phyloP scores from a whole-genome alignment of 1,140 invertebrate species.

The Trachymyrmex septentrionalis region DNA sequence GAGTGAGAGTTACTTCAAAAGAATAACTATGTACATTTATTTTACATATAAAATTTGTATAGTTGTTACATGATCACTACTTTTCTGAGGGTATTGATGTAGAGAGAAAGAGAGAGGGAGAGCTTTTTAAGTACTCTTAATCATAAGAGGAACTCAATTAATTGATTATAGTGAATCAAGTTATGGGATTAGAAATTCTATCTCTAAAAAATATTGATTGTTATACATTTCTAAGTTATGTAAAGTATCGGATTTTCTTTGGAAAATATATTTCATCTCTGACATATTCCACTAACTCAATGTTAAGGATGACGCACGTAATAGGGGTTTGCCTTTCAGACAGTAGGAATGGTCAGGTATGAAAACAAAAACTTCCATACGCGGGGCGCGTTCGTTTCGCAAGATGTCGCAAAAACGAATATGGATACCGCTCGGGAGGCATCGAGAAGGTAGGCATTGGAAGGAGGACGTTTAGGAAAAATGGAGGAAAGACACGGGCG shows the following conservation, averaged over 20 bases:
- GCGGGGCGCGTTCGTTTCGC: conserved; percentile 70
- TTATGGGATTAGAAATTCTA: neutral
- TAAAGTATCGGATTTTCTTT: neutral
- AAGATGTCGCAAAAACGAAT: conserved; percentile 79
- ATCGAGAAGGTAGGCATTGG: conserved; percentile 12
- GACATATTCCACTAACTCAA: conserved; percentile 34
- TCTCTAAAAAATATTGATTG: neutral
- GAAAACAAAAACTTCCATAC: conserved; percentile 58
- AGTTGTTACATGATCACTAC: too few relatives aligned
- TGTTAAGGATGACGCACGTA: conserved; percentile 39
- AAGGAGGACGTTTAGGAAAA: conserved; percentile 56
- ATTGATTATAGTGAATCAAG: neutral
- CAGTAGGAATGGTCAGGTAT: conserved; percentile 54
- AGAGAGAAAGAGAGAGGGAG: too few relatives aligned
- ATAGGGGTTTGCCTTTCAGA: conserved; percentile 21
- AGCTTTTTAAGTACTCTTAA: neutral
- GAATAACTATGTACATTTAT: too few relatives aligned
- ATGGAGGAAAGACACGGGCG: conserved; percentile 22
- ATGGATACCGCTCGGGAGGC: conserved; percentile 75
- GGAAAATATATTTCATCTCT: conserved; percentile 9
- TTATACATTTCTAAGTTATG: neutral
- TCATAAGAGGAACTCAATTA: neutral
- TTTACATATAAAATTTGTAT: too few relatives aligned
- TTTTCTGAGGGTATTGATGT: too few relatives aligned
- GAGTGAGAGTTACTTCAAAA: too few relatives aligned